phyloP scores from a whole-genome alignment of 2,888 invertebrate genomes.

The Protodeltote pygarga region DNA sequence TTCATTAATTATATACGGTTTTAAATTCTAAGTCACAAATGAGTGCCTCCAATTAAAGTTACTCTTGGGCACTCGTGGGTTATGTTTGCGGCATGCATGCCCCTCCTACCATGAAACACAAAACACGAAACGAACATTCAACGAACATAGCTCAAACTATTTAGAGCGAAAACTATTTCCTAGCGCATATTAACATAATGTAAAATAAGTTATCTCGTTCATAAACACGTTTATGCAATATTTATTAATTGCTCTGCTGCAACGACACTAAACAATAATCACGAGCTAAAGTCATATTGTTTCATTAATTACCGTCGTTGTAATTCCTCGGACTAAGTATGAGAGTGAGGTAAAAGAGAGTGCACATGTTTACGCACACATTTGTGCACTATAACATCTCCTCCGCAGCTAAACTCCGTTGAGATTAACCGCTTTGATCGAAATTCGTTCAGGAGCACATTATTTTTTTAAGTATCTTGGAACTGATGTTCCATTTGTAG shows the following conservation, averaged over 20 bases:
- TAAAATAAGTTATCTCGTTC: constrained; percentile 48
- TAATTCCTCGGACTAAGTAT: too few relatives aligned
- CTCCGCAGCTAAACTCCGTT: too few relatives aligned
- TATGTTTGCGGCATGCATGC: constrained; percentile 19
- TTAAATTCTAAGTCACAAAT: constrained; percentile 34
- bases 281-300: too few relatives aligned
- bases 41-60: constrained; percentile 45
- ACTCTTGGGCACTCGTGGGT: constrained; percentile 6
- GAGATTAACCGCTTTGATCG: too few relatives aligned
- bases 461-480: neutral
- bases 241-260: constrained; percentile 37
- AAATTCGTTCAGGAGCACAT: neutral
- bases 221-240: constrained; percentile 46
- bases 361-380: constrained; percentile 30
- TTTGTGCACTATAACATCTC: too few relatives aligned
- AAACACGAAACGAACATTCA: constrained; percentile 46
- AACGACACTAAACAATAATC: constrained; percentile 35
- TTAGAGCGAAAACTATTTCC: constrained; percentile 63
- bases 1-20: constrained; percentile 13
- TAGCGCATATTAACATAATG: constrained; percentile 33
- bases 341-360: too few relatives aligned
- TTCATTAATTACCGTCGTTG: too few relatives aligned
- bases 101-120: constrained; percentile 45
- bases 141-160: constrained; percentile 47
- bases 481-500: neutral